Conservation (phyloP, 2,797 vertebrate genomes). For the Apodemus agrarius region DNA sequence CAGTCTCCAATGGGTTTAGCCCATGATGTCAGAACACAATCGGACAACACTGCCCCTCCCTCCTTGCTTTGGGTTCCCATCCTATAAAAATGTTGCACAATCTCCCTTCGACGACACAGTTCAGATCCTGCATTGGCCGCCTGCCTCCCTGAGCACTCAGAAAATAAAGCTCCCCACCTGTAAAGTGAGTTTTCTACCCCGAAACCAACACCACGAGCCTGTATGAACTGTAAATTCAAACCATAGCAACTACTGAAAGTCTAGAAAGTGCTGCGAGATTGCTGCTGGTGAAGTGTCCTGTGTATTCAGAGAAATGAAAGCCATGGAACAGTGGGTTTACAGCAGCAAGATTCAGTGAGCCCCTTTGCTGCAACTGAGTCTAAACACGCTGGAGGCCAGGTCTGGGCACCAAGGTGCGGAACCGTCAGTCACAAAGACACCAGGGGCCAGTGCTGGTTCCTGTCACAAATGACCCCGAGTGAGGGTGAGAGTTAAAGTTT, state of each 20-base stretch:
- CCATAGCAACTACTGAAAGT: not conserved
- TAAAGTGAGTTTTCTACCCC: not conserved
- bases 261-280: not conserved
- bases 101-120: not conserved
- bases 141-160: not conserved
- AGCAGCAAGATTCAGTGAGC: not conserved
- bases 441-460: not conserved
- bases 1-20: not conserved
- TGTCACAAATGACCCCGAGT: not conserved
- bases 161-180: not conserved
- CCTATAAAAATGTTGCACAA: not conserved
- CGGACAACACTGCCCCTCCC: not conserved
- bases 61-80: not conserved
- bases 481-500: not conserved
- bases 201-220: not conserved
- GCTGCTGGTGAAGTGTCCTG: not conserved
- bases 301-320: not conserved
- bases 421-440: not conserved
- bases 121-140: not conserved
- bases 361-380: not conserved
- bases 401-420: not conserved
- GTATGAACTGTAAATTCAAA: not conserved
- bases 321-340: not conserved
- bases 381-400: not conserved
- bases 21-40: not conserved